phyloP scores from a whole-genome alignment of 92 coral and sea anemone species.

The Parazoanthus swiftii region DNA sequence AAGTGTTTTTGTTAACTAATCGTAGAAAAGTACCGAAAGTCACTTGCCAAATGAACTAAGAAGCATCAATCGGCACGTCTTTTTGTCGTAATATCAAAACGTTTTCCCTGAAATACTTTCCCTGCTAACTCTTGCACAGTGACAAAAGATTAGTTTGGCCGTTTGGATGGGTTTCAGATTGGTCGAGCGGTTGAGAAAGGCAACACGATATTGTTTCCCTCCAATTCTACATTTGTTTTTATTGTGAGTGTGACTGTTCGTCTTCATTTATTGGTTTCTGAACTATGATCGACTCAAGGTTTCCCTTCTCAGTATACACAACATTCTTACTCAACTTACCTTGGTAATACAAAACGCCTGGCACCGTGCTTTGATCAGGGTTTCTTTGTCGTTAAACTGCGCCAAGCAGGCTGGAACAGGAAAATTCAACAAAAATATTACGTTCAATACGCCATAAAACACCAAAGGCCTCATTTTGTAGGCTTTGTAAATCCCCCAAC shows the following conservation, averaged over 20 bases:
- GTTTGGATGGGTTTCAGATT: neutral
- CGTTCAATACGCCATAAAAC: neutral
- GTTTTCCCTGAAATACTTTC: no score
- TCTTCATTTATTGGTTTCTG: neutral
- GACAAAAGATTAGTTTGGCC: neutral
- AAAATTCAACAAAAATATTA: neutral
- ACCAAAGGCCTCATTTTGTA: neutral
- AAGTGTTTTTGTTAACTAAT: no score
- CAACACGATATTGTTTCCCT: no score
- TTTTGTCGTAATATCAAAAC: no score
- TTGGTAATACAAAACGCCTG: conserved; percentile 6
- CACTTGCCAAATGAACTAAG: no score
- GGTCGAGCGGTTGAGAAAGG: neutral
- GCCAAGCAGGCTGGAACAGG: neutral
- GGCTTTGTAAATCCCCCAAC: neutral
- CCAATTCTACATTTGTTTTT: neutral
- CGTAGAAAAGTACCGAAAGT: neutral
- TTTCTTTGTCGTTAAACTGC: conserved; percentile 5
- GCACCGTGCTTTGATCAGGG: conserved; percentile 14
- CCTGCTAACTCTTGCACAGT: neutral
- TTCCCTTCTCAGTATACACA: neutral
- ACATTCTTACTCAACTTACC: neutral
- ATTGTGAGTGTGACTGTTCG: neutral
- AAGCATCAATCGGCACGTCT: no score
- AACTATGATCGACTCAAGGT: neutral